Percentiles rank a stretch among this genome's conserved stretches.
These are phyloP conservation scores for Caenorhabditis sinica DNA, from an alignment of 2,888 invertebrate species.

Conservation along the genomic window DNA sequence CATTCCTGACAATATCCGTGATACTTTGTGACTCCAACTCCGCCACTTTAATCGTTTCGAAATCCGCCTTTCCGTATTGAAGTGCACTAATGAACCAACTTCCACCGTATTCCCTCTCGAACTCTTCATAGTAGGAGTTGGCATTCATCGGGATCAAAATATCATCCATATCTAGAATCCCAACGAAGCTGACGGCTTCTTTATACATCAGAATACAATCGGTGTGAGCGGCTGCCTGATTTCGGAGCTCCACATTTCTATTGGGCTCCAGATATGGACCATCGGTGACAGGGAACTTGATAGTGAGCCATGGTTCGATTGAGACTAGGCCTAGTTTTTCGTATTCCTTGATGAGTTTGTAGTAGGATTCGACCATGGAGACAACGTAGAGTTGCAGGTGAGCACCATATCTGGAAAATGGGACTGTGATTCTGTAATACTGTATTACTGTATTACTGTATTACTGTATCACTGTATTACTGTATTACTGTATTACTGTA, in stretches of 20 bases:
- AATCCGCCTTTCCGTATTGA: constrained; percentile 53
- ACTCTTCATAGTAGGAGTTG: constrained; percentile 68
- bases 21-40: constrained; percentile 42
- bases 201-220: constrained; percentile 74
- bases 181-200: constrained; percentile 66
- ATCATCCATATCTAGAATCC: constrained; percentile 72
- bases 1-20: constrained; percentile 41
- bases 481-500: no score
- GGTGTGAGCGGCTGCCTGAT: constrained; percentile 71
- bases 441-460: no score
- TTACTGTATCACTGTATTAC: no score
- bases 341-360: constrained; percentile 62
- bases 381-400: constrained; percentile 67
- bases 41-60: constrained; percentile 50
- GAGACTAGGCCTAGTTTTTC: constrained; percentile 60
- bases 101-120: constrained; percentile 52
- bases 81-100: constrained; percentile 53
- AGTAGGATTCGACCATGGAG: constrained; percentile 68
- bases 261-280: constrained; percentile 70
- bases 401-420: constrained; percentile 62
- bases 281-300: constrained; percentile 58
- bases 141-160: constrained; percentile 68
- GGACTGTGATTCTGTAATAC: neutral
- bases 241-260: constrained; percentile 69
- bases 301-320: constrained; percentile 67